Conservation (phyloP, 2,113 vertebrate genomes). For the Meleagris gallopavo region DNA sequence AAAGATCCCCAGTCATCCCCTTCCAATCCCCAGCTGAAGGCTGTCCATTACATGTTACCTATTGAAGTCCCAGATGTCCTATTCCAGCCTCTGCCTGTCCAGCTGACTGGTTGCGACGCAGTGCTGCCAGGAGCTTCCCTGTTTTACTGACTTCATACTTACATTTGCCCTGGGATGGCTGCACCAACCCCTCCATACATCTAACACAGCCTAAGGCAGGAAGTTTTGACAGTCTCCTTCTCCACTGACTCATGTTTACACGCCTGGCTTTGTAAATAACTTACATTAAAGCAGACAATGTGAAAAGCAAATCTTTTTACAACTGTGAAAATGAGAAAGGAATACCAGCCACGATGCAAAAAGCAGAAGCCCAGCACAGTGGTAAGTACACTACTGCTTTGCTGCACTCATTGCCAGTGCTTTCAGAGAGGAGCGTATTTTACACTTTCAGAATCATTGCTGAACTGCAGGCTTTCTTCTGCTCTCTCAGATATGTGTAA, state of each 20-base stretch:
- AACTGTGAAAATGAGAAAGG: accelerated
- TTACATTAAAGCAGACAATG: accelerated
- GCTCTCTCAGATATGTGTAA: neutral
- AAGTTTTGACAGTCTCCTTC: neutral
- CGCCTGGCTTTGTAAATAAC: neutral
- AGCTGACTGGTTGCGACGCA: neutral
- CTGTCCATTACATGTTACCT: neutral
- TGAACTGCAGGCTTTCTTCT: neutral
- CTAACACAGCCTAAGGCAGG: neutral
- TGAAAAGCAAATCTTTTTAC: neutral
- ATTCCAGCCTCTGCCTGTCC: neutral
- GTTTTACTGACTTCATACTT: neutral
- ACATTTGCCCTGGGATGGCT: neutral
- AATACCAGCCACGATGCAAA: accelerated
- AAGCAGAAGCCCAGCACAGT: neutral
- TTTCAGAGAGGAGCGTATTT: neutral
- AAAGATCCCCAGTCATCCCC: neutral
- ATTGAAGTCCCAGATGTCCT: neutral
- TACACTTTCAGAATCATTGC: too few species aligned
- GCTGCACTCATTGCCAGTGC: neutral
- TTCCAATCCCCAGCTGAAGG: neutral
- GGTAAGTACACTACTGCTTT: accelerated
- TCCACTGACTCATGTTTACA: neutral
- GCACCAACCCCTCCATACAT: neutral
- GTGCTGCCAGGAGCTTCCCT: neutral